A percentile compares a stretch with the other conserved stretches of the same genome.
phyloP scores from a whole-genome alignment of 2,113 vertebrate genomes.

The Coreoperca whiteheadi region DNA sequence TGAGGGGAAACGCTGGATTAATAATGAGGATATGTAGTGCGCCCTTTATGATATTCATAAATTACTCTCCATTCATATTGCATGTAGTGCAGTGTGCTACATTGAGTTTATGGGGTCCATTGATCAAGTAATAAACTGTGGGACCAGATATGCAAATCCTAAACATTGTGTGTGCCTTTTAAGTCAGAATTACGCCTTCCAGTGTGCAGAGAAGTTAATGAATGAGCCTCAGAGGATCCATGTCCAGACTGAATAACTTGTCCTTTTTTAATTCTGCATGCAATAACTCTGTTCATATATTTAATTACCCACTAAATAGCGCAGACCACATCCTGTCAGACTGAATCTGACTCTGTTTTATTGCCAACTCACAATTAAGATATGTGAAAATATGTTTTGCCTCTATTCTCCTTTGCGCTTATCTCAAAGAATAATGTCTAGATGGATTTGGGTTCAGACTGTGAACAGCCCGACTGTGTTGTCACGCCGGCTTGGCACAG shows the following conservation, averaged over 20 bases:
- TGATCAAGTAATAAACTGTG: constrained; percentile 61
- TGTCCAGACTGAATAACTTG: not conserved
- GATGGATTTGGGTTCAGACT: not conserved
- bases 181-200: constrained; percentile 28
- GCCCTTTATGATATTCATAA: constrained; percentile 56
- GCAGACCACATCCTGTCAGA: not conserved
- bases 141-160: constrained; percentile 54
- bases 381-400: not conserved
- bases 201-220: constrained; percentile 24
- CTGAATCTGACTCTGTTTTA: not conserved
- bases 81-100: constrained; percentile 32
- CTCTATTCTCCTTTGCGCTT: not conserved
- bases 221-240: constrained; percentile 31
- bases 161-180: constrained; percentile 16
- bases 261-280: not conserved
- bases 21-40: constrained; percentile 31
- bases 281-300: constrained; percentile 20
- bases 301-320: constrained; percentile 26
- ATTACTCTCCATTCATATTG: constrained; percentile 56
- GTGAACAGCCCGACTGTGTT: not conserved
- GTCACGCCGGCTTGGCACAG: not conserved
- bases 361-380: not conserved
- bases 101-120: constrained; percentile 45
- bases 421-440: not conserved
- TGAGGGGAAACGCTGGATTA: constrained; percentile 1